Evolutionary conservation across 2,888 invertebrate species (phyloP).

Genomic region (Scaptodrosophila latifasciaeformis): DNA sequence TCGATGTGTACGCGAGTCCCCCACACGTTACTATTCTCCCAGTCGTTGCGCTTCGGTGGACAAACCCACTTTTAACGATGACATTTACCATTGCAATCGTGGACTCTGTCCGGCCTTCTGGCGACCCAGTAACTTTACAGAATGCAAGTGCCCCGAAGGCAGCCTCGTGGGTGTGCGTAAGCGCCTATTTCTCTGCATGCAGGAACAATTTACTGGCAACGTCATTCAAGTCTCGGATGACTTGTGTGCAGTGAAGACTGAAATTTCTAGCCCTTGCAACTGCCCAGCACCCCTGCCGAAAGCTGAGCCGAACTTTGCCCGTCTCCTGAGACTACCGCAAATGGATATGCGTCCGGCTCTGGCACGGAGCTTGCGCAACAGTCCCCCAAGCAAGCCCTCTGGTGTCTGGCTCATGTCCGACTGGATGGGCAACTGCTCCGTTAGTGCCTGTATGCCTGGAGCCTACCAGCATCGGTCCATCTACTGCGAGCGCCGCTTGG

Average conservation of each 20-base stretch:
- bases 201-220: constrained; percentile 67
- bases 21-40: constrained; percentile 79
- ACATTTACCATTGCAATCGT: constrained; percentile 81
- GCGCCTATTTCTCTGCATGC: constrained; percentile 82
- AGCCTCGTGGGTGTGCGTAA: constrained; percentile 80
- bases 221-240: constrained; percentile 77
- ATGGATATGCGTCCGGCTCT: neutral
- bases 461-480: constrained; percentile 84
- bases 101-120: constrained; percentile 89
- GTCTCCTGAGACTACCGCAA: neutral
- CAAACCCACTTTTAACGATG: constrained; percentile 78
- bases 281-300: constrained; percentile 40
- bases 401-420: constrained; percentile 71
- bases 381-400: constrained; percentile 45
- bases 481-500: constrained; percentile 78
- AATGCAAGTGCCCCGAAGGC: constrained; percentile 82
- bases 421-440: constrained; percentile 78
- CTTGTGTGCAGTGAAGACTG: constrained; percentile 77
- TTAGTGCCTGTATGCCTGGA: constrained; percentile 79
- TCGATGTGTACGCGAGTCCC: constrained; percentile 80
- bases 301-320: neutral
- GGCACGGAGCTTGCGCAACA: constrained; percentile 14
- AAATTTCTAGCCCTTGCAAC: constrained; percentile 74
- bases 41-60: constrained; percentile 80
- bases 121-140: constrained; percentile 84